Evolutionary conservation across 2,888 invertebrate species (phyloP), one percentile per base, ranked within the genome.

Genomic region (Mylabris sibirica): DNA sequence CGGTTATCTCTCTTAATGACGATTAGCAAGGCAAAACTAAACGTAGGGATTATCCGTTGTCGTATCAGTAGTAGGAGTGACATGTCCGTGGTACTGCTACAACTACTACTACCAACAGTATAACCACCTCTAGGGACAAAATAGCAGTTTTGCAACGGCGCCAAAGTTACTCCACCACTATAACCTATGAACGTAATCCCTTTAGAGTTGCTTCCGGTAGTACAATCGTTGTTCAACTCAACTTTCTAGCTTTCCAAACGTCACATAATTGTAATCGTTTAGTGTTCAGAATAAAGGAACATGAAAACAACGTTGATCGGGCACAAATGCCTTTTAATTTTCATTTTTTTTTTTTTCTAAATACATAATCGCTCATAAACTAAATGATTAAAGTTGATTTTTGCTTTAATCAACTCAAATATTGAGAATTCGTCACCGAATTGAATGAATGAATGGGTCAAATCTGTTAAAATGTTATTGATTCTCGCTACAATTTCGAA

Each of bases 1-100:
- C 64, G 68, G 75, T 75, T 75, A 75, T 75, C 75, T 75, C 75
- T 74, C 69, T 22, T 49, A 68, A 71, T 68, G 75, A 70, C 72
- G 74, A 75, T 76, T 76, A 76, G 75, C 75, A 74, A 73, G 65
- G 71, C 72, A 75, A 74, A 74, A 75, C 73, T 72, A 73, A n/a
- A 74, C 73, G 70, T 68, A 64, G 73, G 49, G 74, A 74, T 74
- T 76, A 75, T 69, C 72, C 74, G 30, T 30, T 30, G 30, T 30
- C 30, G 67, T 69, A 69, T 69, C 66, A 66, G 69, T 66, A 69
- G 66, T 66, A 62, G 66, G 64, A 60, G 44, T 66, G 66, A 69
- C 69, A 66, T 63, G 64, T 62, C 66, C 66, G 62, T 69, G 69
- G 66, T 66, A 66, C 69, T 20, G 35, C 30, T 30, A 30, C 30